Conservation (phyloP, 2,888 invertebrate species). For the Copidosoma aretas region DNA sequence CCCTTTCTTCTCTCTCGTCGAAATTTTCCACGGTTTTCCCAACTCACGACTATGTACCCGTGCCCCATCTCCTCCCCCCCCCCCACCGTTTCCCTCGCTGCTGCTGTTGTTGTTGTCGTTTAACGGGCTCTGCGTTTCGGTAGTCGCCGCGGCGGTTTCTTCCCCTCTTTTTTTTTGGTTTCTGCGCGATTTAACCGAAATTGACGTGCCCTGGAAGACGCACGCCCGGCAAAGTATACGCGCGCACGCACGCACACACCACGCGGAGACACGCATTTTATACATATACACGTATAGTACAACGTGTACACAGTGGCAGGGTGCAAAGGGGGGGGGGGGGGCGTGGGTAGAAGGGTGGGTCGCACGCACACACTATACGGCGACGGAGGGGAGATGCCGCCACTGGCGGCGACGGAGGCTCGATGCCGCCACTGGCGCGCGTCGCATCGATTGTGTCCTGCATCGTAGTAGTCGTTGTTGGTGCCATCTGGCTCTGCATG, state of each 20-base stretch:
- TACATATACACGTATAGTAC: too few relatives aligned
- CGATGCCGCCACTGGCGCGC: background rate
- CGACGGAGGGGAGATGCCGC: background rate
- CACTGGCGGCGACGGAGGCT: background rate
- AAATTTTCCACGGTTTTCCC: background rate
- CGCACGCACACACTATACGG: background rate
- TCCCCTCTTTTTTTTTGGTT: conserved; percentile 12
- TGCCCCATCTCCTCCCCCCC: background rate
- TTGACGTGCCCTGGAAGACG: conserved; percentile 10
- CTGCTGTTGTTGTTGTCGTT: conserved; percentile 16
- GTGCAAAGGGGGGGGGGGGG: too few relatives aligned
- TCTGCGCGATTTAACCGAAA: conserved; percentile 36
- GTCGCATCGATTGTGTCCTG: conserved; percentile 35
- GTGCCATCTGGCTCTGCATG: conserved; percentile 31
- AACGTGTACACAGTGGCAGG: too few relatives aligned
- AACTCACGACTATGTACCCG: too few relatives aligned
- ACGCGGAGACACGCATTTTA: background rate
- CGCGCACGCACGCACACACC: background rate
- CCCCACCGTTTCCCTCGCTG: background rate
- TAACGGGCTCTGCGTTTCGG: background rate
- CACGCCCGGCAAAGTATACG: conserved; percentile 1
- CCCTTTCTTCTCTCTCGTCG: background rate
- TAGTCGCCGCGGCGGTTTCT: conserved; percentile 8
- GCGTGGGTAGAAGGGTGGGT: background rate
- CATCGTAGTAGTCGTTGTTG: conserved; percentile 5